Evolutionary conservation across 2,113 vertebrate species (phyloP).

Genomic region (Leucopternis melanops): DNA sequence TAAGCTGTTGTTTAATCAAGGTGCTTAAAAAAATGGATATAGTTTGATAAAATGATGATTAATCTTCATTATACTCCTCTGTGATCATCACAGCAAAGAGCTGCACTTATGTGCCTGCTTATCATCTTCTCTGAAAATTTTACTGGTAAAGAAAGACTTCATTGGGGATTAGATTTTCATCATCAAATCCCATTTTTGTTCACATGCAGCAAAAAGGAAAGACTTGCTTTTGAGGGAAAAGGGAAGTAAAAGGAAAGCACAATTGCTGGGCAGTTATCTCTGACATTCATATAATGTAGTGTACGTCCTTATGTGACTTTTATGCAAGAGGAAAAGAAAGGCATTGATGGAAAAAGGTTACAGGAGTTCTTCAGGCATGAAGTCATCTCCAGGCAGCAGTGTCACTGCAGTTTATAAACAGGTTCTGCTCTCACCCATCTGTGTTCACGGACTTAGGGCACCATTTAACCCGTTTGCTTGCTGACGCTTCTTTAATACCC

Average conservation of each 20-base stretch:
- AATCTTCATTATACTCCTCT: neutral
- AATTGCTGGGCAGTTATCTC: neutral
- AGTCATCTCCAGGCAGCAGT: constrained; percentile 9
- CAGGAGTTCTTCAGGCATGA: constrained; percentile 25
- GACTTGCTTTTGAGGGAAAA: neutral
- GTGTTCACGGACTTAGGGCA: neutral
- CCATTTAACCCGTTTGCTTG: neutral
- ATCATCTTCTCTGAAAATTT: neutral
- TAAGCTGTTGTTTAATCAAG: constrained; percentile 16
- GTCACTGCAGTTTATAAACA: neutral
- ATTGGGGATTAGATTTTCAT: neutral
- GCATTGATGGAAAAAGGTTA: neutral
- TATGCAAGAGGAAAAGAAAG: neutral
- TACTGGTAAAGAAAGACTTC: neutral
- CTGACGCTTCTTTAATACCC: neutral
- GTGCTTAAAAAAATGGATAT: neutral
- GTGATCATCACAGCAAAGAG: constrained; percentile 2
- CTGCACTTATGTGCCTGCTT: neutral
- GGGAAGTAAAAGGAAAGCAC: neutral
- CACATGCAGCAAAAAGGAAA: neutral
- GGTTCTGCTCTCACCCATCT: neutral
- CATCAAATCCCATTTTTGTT: neutral
- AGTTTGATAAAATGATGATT: constrained; percentile 12
- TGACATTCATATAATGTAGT: neutral
- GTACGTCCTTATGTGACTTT: neutral